These are phyloP conservation scores for Xestia c-nigrum DNA, from an alignment of 2,888 invertebrate species.

Conservation along the genomic window DNA sequence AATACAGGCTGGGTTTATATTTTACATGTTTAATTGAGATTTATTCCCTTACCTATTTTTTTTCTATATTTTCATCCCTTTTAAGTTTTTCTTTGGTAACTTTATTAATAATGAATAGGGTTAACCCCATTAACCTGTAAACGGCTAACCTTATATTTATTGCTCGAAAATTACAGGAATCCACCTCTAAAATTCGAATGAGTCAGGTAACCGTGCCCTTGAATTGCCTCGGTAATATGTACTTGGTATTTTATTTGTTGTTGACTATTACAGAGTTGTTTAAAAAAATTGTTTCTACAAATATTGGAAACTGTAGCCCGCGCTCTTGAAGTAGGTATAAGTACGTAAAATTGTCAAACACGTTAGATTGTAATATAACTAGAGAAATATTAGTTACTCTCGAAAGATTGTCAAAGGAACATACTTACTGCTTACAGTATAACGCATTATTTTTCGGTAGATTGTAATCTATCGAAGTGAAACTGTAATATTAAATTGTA, in stretches of 20 bases:
- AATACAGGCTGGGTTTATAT: too few relatives aligned
- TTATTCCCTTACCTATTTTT: not conserved
- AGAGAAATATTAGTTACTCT: too few relatives aligned
- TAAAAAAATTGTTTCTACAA: slow-evolving; percentile 54
- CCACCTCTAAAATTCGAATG: not conserved
- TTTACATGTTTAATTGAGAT: not conserved
- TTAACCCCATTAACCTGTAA: not conserved
- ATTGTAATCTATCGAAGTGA: too few relatives aligned
- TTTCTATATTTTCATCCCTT: not conserved
- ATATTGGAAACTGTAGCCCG: not conserved
- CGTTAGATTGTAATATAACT: too few relatives aligned
- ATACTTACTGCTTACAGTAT: too few relatives aligned
- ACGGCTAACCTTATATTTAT: not conserved
- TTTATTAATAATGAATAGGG: not conserved
- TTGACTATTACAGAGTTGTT: slow-evolving; percentile 32
- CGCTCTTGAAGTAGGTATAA: not conserved
- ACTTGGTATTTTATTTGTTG: slow-evolving; percentile 8
- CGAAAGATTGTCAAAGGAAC: too few relatives aligned
- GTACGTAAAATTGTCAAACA: too few relatives aligned
- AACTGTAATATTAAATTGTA: too few relatives aligned
- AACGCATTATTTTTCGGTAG: too few relatives aligned
- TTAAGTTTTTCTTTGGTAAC: not conserved
- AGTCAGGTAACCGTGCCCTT: slow-evolving; percentile 16
- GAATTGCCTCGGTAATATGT: slow-evolving; percentile 13
- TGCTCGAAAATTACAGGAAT: not conserved